Base-by-base conservation (phyloP, 2,113 vertebrate genomes). In the Erythrolamprus reginae region DNA sequence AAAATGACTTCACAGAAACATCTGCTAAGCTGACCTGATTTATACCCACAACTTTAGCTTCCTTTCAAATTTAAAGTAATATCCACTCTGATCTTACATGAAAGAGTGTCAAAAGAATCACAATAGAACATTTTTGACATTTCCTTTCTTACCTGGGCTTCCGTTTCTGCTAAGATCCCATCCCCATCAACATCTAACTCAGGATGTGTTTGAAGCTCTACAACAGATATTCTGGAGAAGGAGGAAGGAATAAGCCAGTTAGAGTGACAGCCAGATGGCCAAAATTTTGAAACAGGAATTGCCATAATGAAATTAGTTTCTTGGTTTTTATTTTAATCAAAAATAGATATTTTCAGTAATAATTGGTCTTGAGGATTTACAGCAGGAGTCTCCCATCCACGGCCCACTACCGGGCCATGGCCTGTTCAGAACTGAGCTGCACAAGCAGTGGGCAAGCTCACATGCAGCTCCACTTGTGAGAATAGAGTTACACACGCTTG, bases 181-280 rank as follows among this genome's bases (percentile, higher is more conserved):
- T 98, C 98, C 8, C 97, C 97, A 93, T 99, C 97, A 0, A 96
- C 92, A 89, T 99, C 98, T 1, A 99, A 95, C 94, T 99, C 98
- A 0, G 95, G 45, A 58, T 98, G 98, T 48, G 97, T 96, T 93
- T 97, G 96, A 47, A 99, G 97, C 89, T 99, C 98, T 4, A 94
- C 86, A 53, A 97, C 94, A 0, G 98, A 97, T 56, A 99, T 95
- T 56, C 98, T 99, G 92, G 4, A 28, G 10, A 52, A 33, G 12
- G 53, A 84, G 45, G 26, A 89, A 2, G 19, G 7, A 7, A 50
- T 15, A 47, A 45, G 38, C 12, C 6, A 38, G 52, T 55, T 55
- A 90, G 83, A 33, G 2, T 17, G 7, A 47, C 38, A 85, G 21
- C 83, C 56, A 10, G 42, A 7, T 77, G 33, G 17, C 33, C 70